Percentiles rank a stretch among this genome's conserved stretches.
Evolutionary conservation across 2,113 vertebrate species (phyloP).

Genomic region (Erythrocebus patas): DNA sequence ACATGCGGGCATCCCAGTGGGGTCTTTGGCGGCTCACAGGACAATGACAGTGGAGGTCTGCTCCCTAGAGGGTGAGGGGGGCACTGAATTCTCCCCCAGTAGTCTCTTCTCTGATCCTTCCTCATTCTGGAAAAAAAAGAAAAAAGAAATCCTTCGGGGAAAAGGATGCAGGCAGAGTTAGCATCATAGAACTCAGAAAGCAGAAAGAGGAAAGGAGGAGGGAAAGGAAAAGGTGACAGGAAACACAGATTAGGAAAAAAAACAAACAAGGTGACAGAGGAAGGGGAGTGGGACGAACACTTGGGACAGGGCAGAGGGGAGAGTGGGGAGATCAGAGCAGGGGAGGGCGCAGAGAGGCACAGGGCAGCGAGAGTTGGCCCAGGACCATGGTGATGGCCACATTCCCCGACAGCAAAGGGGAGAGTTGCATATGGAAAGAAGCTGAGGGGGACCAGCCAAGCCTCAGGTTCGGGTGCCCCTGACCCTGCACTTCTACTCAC

Average conservation of each 20-base stretch:
- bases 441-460: too few relatives aligned
- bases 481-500: rapidly evolving
- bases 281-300: neutral
- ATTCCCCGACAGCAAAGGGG: neutral
- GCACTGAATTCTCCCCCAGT: neutral
- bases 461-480: rapidly evolving
- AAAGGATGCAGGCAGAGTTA: neutral
- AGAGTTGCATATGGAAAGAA: too few relatives aligned
- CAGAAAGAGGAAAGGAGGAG: neutral
- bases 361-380: too few relatives aligned
- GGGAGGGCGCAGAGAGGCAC: neutral
- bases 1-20: rapidly evolving
- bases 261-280: neutral
- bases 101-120: slow-evolving; percentile 38
- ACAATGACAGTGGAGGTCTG: neutral
- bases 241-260: neutral
- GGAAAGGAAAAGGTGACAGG: neutral
- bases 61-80: slow-evolving; percentile 3
- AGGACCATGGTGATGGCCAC: rapidly evolving
- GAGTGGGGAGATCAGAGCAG: neutral
- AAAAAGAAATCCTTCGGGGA: neutral
- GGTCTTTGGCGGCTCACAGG: neutral
- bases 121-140: slow-evolving; percentile 13
- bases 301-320: too few relatives aligned
- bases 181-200: neutral